Conservation (phyloP, 2,113 vertebrate species). For the Pterophyllum scalare region DNA sequence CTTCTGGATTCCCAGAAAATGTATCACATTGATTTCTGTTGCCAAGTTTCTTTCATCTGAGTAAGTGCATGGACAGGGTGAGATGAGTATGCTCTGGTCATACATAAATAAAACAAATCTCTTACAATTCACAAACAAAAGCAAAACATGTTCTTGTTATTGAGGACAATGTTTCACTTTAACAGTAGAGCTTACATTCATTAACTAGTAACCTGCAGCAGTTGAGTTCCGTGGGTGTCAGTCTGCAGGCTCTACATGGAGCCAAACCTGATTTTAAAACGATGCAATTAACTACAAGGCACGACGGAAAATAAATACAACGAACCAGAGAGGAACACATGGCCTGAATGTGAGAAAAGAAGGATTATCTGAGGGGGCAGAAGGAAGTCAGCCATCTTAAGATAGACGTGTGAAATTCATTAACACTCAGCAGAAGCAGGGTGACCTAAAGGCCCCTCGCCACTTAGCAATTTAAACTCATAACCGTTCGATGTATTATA, state of each 20-base stretch:
- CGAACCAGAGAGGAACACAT: conserved; percentile 33
- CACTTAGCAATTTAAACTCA: neutral
- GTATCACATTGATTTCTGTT: neutral
- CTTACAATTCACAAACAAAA: neutral
- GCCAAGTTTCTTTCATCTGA: neutral
- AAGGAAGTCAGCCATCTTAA: conserved; percentile 38
- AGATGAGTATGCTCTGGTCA: neutral
- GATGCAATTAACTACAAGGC: conserved; percentile 56
- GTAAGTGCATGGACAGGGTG: neutral
- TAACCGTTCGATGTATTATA: conserved; percentile 7
- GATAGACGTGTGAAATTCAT: conserved; percentile 71
- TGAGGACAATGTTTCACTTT: neutral
- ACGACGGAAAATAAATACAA: conserved; percentile 34
- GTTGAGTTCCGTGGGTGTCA: neutral
- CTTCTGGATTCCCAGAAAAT: neutral
- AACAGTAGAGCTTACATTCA: neutral
- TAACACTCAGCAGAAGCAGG: conserved; percentile 59
- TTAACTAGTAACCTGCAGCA: neutral
- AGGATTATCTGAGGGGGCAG: conserved; percentile 67
- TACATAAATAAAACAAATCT: neutral
- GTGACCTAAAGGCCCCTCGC: conserved; percentile 7
- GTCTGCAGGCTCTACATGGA: neutral
- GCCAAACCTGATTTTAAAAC: conserved; percentile 34
- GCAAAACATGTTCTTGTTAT: neutral
- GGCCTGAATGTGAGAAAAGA: conserved; percentile 15